Evolutionary conservation across 1,140 invertebrate genomes (phyloP).

Genomic region (Propsilocerus akamusi): DNA sequence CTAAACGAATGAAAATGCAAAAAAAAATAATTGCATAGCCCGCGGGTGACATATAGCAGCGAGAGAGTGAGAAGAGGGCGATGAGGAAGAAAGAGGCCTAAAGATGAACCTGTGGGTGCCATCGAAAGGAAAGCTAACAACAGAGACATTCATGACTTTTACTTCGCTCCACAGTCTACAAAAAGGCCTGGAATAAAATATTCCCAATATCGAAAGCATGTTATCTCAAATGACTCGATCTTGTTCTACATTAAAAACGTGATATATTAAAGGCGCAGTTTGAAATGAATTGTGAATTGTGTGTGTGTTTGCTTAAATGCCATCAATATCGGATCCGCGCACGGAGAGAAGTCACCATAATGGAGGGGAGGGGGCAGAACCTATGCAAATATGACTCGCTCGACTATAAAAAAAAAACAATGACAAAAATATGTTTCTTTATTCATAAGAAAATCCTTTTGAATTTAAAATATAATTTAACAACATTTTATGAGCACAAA

Average conservation of each 20-base stretch:
- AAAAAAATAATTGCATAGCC: no score
- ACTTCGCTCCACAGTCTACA: no score
- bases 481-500: no score
- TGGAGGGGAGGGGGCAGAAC: no score
- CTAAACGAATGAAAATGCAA: no score
- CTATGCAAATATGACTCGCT: constrained; percentile 1
- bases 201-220: no score
- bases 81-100: background rate
- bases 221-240: constrained; percentile 3
- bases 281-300: background rate
- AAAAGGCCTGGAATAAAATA: no score
- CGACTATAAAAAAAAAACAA: background rate
- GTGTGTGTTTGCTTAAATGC: background rate
- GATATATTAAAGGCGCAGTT: constrained; percentile 1
- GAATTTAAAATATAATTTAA: background rate
- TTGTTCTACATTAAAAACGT: constrained; percentile 3
- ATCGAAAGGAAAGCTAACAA: no score
- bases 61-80: no score
- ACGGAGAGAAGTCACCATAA: no score
- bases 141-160: no score
- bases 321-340: background rate
- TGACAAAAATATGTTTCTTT: background rate
- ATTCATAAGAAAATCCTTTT: background rate
- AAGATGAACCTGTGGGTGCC: background rate
- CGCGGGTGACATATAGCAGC: no score